These are phyloP conservation scores for Marronus borbonicus DNA, from an alignment of 2,888 invertebrate species.

Conservation along the genomic window DNA sequence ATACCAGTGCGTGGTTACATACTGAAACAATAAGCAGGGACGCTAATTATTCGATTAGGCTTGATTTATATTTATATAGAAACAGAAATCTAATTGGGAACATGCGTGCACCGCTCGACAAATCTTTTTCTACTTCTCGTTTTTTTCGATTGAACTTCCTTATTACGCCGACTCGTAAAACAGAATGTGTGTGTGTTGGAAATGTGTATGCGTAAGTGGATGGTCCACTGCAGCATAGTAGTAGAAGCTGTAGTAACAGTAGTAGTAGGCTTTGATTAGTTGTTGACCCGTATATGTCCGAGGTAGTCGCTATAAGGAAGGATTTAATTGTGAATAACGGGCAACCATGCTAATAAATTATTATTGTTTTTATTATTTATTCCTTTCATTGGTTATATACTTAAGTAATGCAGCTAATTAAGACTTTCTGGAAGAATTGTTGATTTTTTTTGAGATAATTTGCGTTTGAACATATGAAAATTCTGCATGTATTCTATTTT, in stretches of 20 bases:
- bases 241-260: not conserved
- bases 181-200: not conserved
- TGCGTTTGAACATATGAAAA: too few relatives aligned
- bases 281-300: conserved; percentile 31
- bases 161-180: conserved; percentile 21
- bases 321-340: conserved; percentile 40
- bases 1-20: not conserved
- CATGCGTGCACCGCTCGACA: conserved; percentile 1
- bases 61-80: conserved; percentile 42
- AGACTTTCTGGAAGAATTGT: not conserved
- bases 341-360: conserved; percentile 22
- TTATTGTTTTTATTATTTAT: conserved; percentile 21
- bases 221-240: not conserved
- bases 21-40: conserved; percentile 1
- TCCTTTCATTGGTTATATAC: not conserved
- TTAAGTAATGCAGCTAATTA: not conserved
- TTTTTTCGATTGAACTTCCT: conserved; percentile 16
- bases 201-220: conserved; percentile 2
- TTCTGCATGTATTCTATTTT: too few relatives aligned
- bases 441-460: not conserved
- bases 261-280: conserved; percentile 30
- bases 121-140: not conserved
- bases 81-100: conserved; percentile 44
- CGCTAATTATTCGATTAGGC: conserved; percentile 42
- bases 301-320: conserved; percentile 17